Evolutionary conservation across 2,888 invertebrate species (phyloP), one percentile per base, ranked within the genome.

Genomic region (Dorcus hopei): DNA sequence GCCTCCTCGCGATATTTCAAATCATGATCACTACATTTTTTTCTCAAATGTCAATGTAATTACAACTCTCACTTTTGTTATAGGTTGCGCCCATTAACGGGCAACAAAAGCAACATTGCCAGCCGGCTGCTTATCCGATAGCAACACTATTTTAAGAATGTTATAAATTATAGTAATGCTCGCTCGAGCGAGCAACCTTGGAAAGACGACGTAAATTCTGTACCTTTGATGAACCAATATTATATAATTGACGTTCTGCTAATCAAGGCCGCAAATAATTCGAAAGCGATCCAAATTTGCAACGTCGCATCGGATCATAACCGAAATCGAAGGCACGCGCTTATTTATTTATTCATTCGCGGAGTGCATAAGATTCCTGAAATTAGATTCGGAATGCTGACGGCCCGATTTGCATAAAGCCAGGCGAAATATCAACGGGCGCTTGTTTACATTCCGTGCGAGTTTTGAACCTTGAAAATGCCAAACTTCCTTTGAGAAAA

Each of bases 61-160:
- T 11, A 45, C 45, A 11, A 45, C 45, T 45, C 45, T 45, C 45
- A 45, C 45, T 45, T 45, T 45, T 19, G 45, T 45, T 45, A 45
- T 45, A 45, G 45, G 45, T 45, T 45, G 45, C 45, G 7, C 23
- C 45, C 23, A 45, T 19, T 45, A 33, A 33, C 26, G 3, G 26
- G 45, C 19, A 45, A 45, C 19, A 45, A 45, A 45, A 19, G 45
- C 14, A 23, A 45, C 8, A 23, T 45, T 23, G 9, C 14, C 41
- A 11, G 41, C 14, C 41, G 3, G 41, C 14, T 41, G 41, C 41
- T n/a, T 33, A 33, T 41, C 19, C 45, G 19, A 45, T 19, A 45
- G n/a, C 14, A 16, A 19, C 14, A 33, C 26, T 45, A 45, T 19
- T 45, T 45, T 16, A 45, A 23, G 45, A 9, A 23, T 45, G 19